phyloP scores from a whole-genome alignment of 2,797 vertebrate genomes.

The Hyperoplus immaculatus region DNA sequence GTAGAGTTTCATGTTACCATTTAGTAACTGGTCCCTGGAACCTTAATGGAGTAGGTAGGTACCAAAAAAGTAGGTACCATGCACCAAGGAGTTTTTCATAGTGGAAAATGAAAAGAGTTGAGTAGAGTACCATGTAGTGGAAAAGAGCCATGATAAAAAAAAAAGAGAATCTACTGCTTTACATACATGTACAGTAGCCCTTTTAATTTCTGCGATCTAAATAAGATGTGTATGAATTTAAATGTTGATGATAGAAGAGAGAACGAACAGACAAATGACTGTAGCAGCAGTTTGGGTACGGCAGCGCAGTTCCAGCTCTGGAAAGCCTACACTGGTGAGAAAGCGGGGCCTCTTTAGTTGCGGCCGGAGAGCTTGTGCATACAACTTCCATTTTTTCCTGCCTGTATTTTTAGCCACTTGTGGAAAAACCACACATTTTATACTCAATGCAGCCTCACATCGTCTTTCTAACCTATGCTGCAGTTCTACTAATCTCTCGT shows the following conservation, averaged over 20 bases:
- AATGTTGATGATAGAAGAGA: conserved; percentile 4
- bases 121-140: too few relatives aligned
- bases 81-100: too few relatives aligned
- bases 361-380: conserved; percentile 22
- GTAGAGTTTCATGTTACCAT: too few relatives aligned
- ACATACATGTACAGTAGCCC: background rate
- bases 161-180: background rate
- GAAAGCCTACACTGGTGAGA: conserved; percentile 79
- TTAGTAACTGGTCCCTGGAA: too few relatives aligned
- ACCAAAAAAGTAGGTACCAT: too few relatives aligned
- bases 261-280: conserved; percentile 44
- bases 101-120: too few relatives aligned
- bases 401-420: conserved; percentile 63
- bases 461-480: conserved; percentile 17
- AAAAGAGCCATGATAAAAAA: background rate
- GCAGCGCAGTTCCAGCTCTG: conserved; percentile 56
- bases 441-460: conserved; percentile 6
- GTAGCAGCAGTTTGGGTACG: conserved; percentile 37
- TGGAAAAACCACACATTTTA: conserved; percentile 37
- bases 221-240: background rate
- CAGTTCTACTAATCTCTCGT: conserved; percentile 6
- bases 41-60: too few relatives aligned
- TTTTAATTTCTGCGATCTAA: background rate
- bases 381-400: conserved; percentile 45
- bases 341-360: conserved; percentile 41